Percentiles rank a stretch among this genome's conserved stretches.
Conservation (phyloP, 1,140 invertebrate genomes). For the Penaeus chinensis region DNA sequence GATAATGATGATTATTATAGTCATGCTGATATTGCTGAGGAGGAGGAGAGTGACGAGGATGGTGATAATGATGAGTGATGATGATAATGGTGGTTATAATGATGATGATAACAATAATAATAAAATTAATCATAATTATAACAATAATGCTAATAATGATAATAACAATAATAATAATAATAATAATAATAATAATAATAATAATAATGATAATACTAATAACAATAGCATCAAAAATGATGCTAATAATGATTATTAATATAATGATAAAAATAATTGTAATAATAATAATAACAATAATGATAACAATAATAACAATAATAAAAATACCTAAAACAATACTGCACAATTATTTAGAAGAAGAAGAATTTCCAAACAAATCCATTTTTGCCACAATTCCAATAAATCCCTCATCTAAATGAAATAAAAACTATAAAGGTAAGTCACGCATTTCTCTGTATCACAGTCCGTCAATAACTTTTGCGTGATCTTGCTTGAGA, state of each 20-base stretch:
- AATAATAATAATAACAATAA: slow-evolving; percentile 1
- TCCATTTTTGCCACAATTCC: no score
- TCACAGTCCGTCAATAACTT: no score
- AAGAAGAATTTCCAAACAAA: no score
- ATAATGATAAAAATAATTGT: not conserved
- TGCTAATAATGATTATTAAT: not conserved
- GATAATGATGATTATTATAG: no score
- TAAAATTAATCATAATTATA: not conserved
- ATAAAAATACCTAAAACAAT: not conserved
- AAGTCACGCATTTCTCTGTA: no score
- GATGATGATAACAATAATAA: not conserved
- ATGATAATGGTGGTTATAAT: not conserved
- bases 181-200: not conserved
- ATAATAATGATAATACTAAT: not conserved
- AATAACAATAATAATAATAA: not conserved
- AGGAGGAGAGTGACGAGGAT: no score
- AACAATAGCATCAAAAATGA: not conserved
- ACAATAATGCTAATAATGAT: not conserved
- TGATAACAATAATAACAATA: not conserved
- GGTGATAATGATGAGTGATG: no score
- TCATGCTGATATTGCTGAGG: no score
- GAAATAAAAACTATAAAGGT: not conserved
- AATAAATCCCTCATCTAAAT: no score
- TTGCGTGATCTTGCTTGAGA: no score
- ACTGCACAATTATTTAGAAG: not conserved